phyloP scores from a whole-genome alignment of 1,140 invertebrate species.

The Eueides isabella region DNA sequence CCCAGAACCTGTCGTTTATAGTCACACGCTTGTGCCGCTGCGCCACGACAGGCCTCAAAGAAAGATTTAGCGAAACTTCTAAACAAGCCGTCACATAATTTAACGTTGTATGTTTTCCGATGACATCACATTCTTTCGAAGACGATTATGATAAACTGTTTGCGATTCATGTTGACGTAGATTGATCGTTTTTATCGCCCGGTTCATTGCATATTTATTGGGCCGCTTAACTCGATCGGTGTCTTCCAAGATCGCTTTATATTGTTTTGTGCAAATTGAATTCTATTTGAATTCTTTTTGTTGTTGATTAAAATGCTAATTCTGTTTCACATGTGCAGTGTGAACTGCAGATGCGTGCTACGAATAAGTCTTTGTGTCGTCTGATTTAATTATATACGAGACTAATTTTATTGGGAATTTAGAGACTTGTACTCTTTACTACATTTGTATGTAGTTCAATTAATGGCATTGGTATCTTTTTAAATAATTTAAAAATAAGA shows the following conservation, averaged over 20 bases:
- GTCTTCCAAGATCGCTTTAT: constrained; percentile 39
- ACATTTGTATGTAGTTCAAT: too few relatives aligned
- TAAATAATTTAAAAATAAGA: too few relatives aligned
- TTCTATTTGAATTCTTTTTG: constrained; percentile 21
- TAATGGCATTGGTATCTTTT: too few relatives aligned
- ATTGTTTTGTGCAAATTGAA: constrained; percentile 45
- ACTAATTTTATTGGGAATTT: neutral
- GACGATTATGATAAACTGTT: constrained; percentile 48
- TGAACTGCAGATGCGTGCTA: neutral
- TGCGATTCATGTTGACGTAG: constrained; percentile 38
- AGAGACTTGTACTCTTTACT: neutral
- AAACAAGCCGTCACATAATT: constrained; percentile 21
- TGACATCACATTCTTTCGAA: constrained; percentile 33
- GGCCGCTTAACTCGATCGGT: constrained; percentile 37
- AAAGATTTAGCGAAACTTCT: neutral
- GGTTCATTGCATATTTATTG: constrained; percentile 51
- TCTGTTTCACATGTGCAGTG: neutral
- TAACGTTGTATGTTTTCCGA: constrained; percentile 23
- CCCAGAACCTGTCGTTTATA: too few relatives aligned
- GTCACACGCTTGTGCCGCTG: too few relatives aligned
- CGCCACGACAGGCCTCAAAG: too few relatives aligned
- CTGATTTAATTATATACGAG: neutral
- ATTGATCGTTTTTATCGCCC: constrained; percentile 44
- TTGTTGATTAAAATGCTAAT: constrained; percentile 19
- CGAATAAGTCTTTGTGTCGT: neutral